These are phyloP conservation scores for Aporophyla lueneburgensis DNA, from an alignment of 2,888 invertebrate species.

Conservation along the genomic window DNA sequence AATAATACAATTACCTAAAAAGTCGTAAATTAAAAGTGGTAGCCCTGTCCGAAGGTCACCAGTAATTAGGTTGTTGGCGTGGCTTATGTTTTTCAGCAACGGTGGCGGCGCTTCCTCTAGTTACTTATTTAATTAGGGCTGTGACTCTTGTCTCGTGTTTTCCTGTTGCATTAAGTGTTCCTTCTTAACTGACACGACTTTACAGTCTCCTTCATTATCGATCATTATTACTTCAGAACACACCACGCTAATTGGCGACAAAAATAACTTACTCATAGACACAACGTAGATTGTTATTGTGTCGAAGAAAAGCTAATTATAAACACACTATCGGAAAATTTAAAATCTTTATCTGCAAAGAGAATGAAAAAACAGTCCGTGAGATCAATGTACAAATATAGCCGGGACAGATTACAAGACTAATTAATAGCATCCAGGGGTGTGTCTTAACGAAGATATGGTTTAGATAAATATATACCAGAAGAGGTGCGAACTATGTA, in stretches of 20 bases:
- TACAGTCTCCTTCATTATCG: constrained; percentile 48
- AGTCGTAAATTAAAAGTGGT: constrained; percentile 61
- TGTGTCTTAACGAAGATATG: constrained; percentile 27
- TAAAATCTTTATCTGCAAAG: constrained; percentile 2
- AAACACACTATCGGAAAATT: constrained; percentile 1
- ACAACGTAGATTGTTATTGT: constrained; percentile 3
- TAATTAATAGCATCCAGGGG: constrained; percentile 27
- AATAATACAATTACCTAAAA: background rate
- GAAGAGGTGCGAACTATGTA: background rate
- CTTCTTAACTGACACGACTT: constrained; percentile 49
- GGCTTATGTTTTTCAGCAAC: constrained; percentile 82
- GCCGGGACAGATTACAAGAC: constrained; percentile 1
- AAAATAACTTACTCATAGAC: constrained; percentile 16
- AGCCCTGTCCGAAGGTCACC: constrained; percentile 79
- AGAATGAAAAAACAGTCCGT: background rate
- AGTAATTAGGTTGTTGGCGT: constrained; percentile 84
- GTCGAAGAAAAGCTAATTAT: constrained; percentile 15
- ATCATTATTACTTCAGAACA: constrained; percentile 36
- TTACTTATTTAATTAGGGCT: constrained; percentile 82
- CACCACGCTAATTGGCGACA: constrained; percentile 15
- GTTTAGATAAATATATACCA: background rate
- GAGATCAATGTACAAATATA: constrained; percentile 24
- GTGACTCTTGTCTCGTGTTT: constrained; percentile 62
- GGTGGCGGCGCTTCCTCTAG: constrained; percentile 75
- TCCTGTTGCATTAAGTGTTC: constrained; percentile 63